Conservation (phyloP, 1,140 invertebrate species). For the Drosophila nigromelanica region DNA sequence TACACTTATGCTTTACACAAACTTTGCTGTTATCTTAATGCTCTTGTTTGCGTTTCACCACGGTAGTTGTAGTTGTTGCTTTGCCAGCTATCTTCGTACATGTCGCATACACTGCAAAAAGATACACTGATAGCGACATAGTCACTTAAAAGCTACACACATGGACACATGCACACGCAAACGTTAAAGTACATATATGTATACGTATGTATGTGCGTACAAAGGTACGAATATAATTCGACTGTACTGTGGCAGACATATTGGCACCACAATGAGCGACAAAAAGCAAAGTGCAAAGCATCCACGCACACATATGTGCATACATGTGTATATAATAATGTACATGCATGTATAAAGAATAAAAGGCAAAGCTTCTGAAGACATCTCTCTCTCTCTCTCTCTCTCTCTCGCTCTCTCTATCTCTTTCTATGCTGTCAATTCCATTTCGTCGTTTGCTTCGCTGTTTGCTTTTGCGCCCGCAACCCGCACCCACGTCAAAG, state of each 20-base stretch:
- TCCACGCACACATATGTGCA: not conserved
- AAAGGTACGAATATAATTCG: constrained; percentile 23
- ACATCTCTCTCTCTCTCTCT: constrained; percentile 3
- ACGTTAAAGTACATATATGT: not conserved
- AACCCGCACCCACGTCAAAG: constrained; percentile 14
- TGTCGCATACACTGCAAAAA: no score
- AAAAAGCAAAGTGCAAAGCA: constrained; percentile 47
- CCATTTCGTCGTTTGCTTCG: constrained; percentile 22
- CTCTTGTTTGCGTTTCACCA: constrained; percentile 27
- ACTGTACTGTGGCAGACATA: constrained; percentile 44
- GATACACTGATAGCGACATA: no score
- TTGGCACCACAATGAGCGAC: constrained; percentile 45
- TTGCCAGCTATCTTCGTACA: constrained; percentile 22
- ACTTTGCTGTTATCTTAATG: constrained; percentile 33
- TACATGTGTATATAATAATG: not conserved
- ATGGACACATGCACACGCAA: not conserved
- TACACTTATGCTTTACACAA: constrained; percentile 16
- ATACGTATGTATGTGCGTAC: not conserved
- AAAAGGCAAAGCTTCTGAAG: constrained; percentile 41
- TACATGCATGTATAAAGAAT: constrained; percentile 8
- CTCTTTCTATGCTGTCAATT: constrained; percentile 32
- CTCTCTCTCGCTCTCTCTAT: no score
- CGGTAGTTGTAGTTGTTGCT: constrained; percentile 36
- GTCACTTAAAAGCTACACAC: not conserved
- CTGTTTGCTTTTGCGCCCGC: not conserved